These are phyloP conservation scores for Malthinus seriepunctatus DNA, from an alignment of 2,888 invertebrate species.

Conservation along the genomic window DNA sequence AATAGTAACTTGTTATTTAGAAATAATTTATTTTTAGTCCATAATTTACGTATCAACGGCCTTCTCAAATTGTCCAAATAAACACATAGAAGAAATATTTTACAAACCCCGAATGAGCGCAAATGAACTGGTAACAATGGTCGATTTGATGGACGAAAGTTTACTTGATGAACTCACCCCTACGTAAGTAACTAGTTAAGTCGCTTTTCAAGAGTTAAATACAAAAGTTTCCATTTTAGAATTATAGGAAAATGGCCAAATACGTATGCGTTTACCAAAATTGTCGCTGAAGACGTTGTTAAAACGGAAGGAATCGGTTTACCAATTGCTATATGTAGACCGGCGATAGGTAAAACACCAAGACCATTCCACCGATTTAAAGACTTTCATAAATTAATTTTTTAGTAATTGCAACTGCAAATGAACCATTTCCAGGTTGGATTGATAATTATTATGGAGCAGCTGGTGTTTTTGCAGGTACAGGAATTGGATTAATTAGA, in stretches of 20 bases:
- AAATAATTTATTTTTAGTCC: conserved; percentile 46
- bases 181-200: conserved; percentile 34
- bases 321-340: conserved; percentile 69
- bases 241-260: conserved; percentile 64
- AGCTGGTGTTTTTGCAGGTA: conserved; percentile 57
- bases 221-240: conserved; percentile 46
- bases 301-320: conserved; percentile 57
- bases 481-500: conserved; percentile 61
- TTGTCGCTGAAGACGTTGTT: conserved; percentile 67
- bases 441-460: conserved; percentile 71
- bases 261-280: conserved; percentile 75
- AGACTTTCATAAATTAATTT: too few relatives aligned
- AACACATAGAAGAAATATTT: conserved; percentile 46
- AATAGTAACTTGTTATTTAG: too few relatives aligned
- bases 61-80: conserved; percentile 36
- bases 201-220: not conserved
- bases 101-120: conserved; percentile 57
- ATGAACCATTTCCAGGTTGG: conserved; percentile 61
- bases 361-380: too few relatives aligned
- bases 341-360: conserved; percentile 47
- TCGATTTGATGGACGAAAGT: conserved; percentile 48
- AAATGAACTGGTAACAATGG: conserved; percentile 49
- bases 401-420: conserved; percentile 46
- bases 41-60: conserved; percentile 43
- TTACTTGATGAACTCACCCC: conserved; percentile 46